Evolutionary conservation across 2,797 vertebrate genomes (phyloP), one percentile per base, ranked within the genome.

Genomic region (Parotocinclus haroldoi): DNA sequence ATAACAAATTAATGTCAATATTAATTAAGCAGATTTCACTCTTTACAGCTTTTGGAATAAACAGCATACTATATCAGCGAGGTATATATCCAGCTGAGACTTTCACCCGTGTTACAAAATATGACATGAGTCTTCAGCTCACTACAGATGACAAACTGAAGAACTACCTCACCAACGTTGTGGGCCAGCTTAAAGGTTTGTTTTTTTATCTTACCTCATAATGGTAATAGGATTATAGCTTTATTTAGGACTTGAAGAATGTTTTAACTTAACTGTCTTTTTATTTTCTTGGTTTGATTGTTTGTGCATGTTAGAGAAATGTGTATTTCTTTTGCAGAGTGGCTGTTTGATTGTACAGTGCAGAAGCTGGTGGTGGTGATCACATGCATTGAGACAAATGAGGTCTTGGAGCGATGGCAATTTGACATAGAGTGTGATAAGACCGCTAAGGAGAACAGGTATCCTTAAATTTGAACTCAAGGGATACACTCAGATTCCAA

Each of bases 401-500:
- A 97, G 77, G 93, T 97, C 58, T 89, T 99, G 80, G 96, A 98
- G 84, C 88, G 96, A 45, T 99, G 96, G 95, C 95, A 98, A 76
- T 99, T 98, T 66, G 96, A 98, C 75, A 94, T 98, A 0, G 92
- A 98, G 76, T 97, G 94, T 63, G 96, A 99, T 82, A 98, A 96
- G 83, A 87, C 88, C 0, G 91, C 89, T 0, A 95, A 93, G 71
- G 91, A 93, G 37, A 92, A 88, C 80, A 92, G 87, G 96, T 95
- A 79, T 27, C 5, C 27, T 27, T 5, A 27, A 27, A n/a, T n/a
- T n/a, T n/a, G n/a, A n/a, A n/a, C n/a, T n/a, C n/a, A n/a, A 27
- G 27, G 27, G 2, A 27, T 27, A 2, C 27, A 2, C 2, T 27
- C 5, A 27, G 27, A 27, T 27, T 27, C 27, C 27, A 27, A 2